phyloP scores from a whole-genome alignment of 64 coral and sea anemone species.

The Acropora tenuis region DNA sequence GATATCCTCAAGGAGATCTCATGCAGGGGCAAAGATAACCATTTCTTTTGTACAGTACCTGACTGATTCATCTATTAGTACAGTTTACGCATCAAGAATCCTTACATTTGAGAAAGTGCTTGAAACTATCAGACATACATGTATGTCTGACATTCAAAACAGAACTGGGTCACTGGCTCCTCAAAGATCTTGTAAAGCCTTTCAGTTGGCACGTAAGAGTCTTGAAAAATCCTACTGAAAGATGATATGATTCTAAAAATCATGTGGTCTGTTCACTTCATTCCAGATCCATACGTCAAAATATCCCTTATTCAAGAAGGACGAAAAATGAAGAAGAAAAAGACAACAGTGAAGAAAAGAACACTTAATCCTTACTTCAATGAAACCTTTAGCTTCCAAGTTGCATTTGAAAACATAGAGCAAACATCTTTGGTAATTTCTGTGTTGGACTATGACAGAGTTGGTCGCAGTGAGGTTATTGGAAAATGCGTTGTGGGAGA shows the following conservation, averaged over 20 bases:
- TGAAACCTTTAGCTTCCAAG: constrained; percentile 92
- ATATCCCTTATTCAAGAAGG: constrained; percentile 94
- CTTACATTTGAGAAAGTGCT: too few relatives aligned
- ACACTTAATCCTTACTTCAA: constrained; percentile 98
- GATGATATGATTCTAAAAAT: background rate
- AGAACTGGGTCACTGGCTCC: background rate
- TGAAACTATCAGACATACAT: too few relatives aligned
- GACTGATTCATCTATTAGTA: too few relatives aligned
- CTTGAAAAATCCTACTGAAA: too few relatives aligned
- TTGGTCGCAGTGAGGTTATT: constrained; percentile 94
- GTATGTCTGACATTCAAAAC: too few relatives aligned
- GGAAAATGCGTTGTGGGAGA: constrained; percentile 97
- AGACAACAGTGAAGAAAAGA: constrained; percentile 97
- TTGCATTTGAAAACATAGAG: constrained; percentile 96
- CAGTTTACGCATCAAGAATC: too few relatives aligned
- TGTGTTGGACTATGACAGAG: constrained; percentile 94
- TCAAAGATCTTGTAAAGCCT: background rate
- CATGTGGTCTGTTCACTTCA: background rate
- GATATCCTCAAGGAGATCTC: too few relatives aligned
- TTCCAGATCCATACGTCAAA: constrained; percentile 97
- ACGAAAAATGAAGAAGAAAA: constrained; percentile 95
- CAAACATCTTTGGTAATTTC: constrained; percentile 91
- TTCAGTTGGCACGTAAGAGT: too few relatives aligned
- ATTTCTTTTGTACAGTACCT: too few relatives aligned
- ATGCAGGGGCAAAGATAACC: too few relatives aligned